Conservation (phyloP, 2,888 invertebrate genomes). For the Leptinotarsa peninsularis region DNA sequence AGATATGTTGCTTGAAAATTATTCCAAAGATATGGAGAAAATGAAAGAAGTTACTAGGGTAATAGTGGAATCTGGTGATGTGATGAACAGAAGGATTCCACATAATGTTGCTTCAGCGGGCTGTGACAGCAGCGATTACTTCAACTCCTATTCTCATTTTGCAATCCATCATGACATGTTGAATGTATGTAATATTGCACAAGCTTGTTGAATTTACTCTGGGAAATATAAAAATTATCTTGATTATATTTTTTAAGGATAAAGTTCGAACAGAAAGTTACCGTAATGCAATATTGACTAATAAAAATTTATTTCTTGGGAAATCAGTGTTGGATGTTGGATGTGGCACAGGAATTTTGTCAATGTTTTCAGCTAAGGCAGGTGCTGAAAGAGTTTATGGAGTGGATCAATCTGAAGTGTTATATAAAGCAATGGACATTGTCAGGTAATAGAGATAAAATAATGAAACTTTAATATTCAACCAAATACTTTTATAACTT, state of each 20-base stretch:
- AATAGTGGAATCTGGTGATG: constrained; percentile 66
- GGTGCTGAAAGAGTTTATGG: constrained; percentile 92
- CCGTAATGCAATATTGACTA: constrained; percentile 83
- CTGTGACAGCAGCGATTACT: constrained; percentile 79
- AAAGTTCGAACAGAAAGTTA: constrained; percentile 89
- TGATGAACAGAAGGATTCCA: constrained; percentile 48
- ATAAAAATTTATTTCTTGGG: constrained; percentile 75
- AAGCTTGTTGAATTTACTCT: not conserved
- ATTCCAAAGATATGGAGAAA: constrained; percentile 71
- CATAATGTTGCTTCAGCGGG: constrained; percentile 65
- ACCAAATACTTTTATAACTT: not conserved
- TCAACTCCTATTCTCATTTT: constrained; percentile 89
- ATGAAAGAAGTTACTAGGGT: constrained; percentile 73
- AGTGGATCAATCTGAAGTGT: constrained; percentile 95
- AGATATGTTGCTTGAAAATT: constrained; percentile 71
- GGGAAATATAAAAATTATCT: too few relatives aligned
- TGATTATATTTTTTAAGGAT: constrained; percentile 69
- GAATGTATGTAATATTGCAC: constrained; percentile 69
- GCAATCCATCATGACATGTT: constrained; percentile 96
- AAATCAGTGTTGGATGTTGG: constrained; percentile 95
- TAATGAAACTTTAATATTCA: not conserved
- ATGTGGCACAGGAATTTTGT: constrained; percentile 97
- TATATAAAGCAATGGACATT: constrained; percentile 96
- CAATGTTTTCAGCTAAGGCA: constrained; percentile 97
- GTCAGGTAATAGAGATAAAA: constrained; percentile 73